Evolutionary conservation across 23 tunicate species (phyloP), one percentile per base, ranked within the genome.

Genomic region (Halocynthia roretzi): DNA sequence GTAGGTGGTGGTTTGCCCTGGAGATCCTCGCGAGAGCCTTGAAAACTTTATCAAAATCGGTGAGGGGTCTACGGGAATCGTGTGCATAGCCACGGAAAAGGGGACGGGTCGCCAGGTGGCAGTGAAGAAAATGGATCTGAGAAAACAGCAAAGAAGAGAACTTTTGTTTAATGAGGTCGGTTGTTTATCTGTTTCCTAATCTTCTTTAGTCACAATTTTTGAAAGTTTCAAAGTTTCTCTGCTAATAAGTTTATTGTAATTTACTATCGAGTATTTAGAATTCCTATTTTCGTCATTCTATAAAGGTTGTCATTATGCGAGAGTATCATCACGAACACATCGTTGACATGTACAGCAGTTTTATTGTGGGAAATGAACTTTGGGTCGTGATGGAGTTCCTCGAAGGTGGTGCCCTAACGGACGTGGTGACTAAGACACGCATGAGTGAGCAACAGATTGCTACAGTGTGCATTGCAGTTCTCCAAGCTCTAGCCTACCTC

Each of bases 361-460:
- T 86, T 67, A 69, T 96, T 8, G 96, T 90, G 51, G 87, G 70
- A 5, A 85, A 96, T 68, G 99, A 96, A 58, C 77, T 96, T n/a
- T 96, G 99, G 99, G 99, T 96, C 67, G 99, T 96, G 20, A 96
- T 96, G 99, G 99, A 96, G 70, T 90, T 68, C 50, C 54, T 96
- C 83, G 89, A 86, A 57, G 99, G 99, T 44, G 99, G 99, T 48
- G 91, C 97, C 7, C 82, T 96, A 10, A 96, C 99, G 5, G 93
- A 96, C 44, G 71, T 89, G 40, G 99, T 96, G 67, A 96, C 99
- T 6, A 82, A 89, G 51, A 80, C 86, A 20, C 91, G 96, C 6
- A 67, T 96, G 68, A 83, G 86, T 61, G 99, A 96, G 56, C 86
- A 80, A 52, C 96, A 96, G 75, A 96, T 96, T 8, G 99, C 99